Evolutionary conservation across 2,888 invertebrate genomes (phyloP).

Genomic region (Corbicula japonica): DNA sequence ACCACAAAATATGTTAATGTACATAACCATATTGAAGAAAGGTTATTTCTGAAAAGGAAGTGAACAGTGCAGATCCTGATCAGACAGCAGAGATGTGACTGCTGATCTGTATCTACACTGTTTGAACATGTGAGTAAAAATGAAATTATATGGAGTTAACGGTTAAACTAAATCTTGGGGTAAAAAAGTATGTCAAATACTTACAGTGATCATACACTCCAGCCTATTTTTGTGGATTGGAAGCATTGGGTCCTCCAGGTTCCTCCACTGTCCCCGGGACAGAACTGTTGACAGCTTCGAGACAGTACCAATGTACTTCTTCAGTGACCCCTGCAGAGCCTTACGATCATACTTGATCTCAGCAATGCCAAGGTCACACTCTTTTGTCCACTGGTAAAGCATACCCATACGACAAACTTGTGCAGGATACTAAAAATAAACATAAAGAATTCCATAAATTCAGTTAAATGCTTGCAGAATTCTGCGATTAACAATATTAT

Average conservation of each 20-base stretch:
- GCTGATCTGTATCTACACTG: too few relatives aligned
- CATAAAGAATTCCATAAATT: not conserved
- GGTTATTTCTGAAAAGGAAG: too few relatives aligned
- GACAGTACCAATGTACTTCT: slow-evolving; percentile 81
- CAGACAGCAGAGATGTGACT: too few relatives aligned
- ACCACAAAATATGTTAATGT: too few relatives aligned
- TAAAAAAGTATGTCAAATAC: too few relatives aligned
- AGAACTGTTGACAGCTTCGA: slow-evolving; percentile 80
- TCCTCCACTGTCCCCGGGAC: slow-evolving; percentile 79
- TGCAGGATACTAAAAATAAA: slow-evolving; percentile 82
- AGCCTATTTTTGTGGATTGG: slow-evolving; percentile 84
- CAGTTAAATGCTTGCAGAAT: too few relatives aligned
- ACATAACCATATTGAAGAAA: too few relatives aligned
- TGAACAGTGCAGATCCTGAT: too few relatives aligned
- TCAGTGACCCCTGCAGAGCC: slow-evolving; percentile 81
- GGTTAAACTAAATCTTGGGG: too few relatives aligned
- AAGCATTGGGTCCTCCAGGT: slow-evolving; percentile 82
- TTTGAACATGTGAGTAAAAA: too few relatives aligned
- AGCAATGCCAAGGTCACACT: slow-evolving; percentile 84
- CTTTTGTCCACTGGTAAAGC: slow-evolving; percentile 85
- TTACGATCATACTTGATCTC: slow-evolving; percentile 85
- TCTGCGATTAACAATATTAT: too few relatives aligned
- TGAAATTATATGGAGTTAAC: too few relatives aligned
- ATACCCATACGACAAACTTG: slow-evolving; percentile 86
- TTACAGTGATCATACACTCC: slow-evolving; percentile 85